Base-by-base conservation (phyloP, 2,113 vertebrate genomes). In the Antennarius striatus region DNA sequence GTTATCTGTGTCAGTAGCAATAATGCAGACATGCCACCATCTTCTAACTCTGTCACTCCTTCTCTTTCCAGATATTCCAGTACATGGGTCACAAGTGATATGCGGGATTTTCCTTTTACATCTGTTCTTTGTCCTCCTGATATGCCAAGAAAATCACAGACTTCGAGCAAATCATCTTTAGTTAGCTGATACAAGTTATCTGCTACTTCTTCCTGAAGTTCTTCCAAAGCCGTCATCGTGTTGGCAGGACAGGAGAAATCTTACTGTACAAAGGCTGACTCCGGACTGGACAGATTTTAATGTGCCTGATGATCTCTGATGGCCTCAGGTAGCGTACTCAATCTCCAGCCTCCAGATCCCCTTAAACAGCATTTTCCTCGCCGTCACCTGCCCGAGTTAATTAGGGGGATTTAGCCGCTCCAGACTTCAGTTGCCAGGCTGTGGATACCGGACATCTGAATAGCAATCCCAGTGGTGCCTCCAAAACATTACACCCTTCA, bases 131-230 rank as follows among this genome's bases (percentile, higher is more conserved):
- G 29, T 0, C 5, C 6, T 2, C 29, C 42, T 7, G 43, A 39
- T 28, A 62, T 55, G 3, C 9, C 0, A 1, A 61, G 42, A 6
- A 70, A 70, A 55, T 61, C 40, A 62, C 40, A 52, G 4, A 68
- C 1, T n/a, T 1, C 3, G 0, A 63, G 10, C 1, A 56, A 32
- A 42, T 22, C 30, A 1, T 63, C 45, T 50, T 2, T 63, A 1
- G 6, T 30, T 11, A 56, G 4, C 10, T 4, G 43, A 4, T 50
- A 11, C 3, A 71, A 1, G 4, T 4, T 6, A 10, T 45, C 29
- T 6, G 13, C 30, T 9, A 56, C 16, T 11, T 71, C 45, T 16
- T 8, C 2, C 10, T 46, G 13, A 29, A 29, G 60, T 14, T 51
- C 11, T 4, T 51, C 12, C 3, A 14, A 4, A 32, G 29, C 4